Base-by-base conservation (phyloP, 2,113 vertebrate species). In the Cyprinodon tularosa region DNA sequence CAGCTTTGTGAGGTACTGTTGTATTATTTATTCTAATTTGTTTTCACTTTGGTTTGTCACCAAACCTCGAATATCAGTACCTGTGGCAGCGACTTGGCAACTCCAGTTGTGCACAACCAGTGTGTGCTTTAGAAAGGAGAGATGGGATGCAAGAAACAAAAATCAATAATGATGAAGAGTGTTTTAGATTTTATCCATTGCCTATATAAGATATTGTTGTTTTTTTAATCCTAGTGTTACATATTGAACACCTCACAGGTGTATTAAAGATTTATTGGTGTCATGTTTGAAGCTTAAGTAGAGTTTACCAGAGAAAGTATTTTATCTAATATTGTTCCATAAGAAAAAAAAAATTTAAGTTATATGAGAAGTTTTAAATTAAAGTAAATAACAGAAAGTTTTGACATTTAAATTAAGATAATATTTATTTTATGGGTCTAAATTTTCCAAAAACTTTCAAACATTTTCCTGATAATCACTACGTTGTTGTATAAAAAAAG, bases 1-100 rank as follows among this genome's bases (percentile, higher is more conserved):
- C 89, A 91, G 87, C 90, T 93, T 90, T 91, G 87, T 90, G 85
- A 84, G 88, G 76, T 89, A 88, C 84, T 81, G 87, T 89, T 85
- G 81, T 63, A 74, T 82, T 90, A 76, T 44, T 80, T 68, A 74
- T 84, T 90, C 77, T 44, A 76, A 65, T 64, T 88, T 87, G 77
- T 72, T 91, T 86, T 88, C 47, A 64, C 61, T 78, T 81, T 48
- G 68, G 81, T 84, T 82, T 77, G 76, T 85, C 73, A 67, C 79
- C 66, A 68, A 77, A 88, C 88, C 89, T 92, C 89, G 91, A 86
- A 80, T 76, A 83, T 87, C 67, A 79, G 74, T 84, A 87, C 79
- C 82, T 68, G 68, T 85, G 79, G 77, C 77, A 68, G 75, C 39
- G 53, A 89, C 93, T 90, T 92, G 92, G 94, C 93, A 94, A 93